Evolutionary conservation across 1,140 invertebrate species (phyloP).

Genomic region (Lerema accius): DNA sequence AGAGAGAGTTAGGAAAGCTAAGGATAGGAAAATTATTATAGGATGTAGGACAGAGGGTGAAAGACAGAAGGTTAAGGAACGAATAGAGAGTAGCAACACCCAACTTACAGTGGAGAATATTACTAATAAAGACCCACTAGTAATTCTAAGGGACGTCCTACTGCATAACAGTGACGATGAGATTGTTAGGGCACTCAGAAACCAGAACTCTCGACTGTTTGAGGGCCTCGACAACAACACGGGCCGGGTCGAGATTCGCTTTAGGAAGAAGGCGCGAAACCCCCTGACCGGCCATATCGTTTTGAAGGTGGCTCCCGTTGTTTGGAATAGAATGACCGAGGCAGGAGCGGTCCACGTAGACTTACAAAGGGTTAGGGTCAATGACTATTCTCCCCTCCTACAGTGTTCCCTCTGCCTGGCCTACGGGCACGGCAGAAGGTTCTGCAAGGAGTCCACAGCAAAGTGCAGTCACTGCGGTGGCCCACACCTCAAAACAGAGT

Average conservation of each 20-base stretch:
- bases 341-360: neutral
- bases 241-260: neutral
- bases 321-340: neutral
- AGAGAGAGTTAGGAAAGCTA: neutral
- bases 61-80: neutral
- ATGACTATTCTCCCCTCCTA: neutral
- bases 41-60: neutral
- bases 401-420: neutral
- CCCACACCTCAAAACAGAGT: neutral
- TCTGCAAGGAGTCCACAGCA: neutral
- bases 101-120: neutral
- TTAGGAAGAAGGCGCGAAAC: neutral
- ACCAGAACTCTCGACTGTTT: neutral
- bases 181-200: neutral
- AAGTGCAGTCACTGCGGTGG: slow-evolving; percentile 1
- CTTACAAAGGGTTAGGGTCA: neutral
- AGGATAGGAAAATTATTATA: neutral
- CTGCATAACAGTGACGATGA: neutral
- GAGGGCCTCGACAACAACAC: neutral
- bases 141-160: neutral
- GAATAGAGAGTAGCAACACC: neutral
- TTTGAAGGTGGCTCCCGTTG: neutral
- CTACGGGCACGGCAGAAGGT: neutral
- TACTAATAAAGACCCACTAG: neutral
- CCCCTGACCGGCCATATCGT: neutral